Evolutionary conservation across 2,888 invertebrate species (phyloP), one percentile per base, ranked within the genome.

Genomic region (Dascillus cervinus): DNA sequence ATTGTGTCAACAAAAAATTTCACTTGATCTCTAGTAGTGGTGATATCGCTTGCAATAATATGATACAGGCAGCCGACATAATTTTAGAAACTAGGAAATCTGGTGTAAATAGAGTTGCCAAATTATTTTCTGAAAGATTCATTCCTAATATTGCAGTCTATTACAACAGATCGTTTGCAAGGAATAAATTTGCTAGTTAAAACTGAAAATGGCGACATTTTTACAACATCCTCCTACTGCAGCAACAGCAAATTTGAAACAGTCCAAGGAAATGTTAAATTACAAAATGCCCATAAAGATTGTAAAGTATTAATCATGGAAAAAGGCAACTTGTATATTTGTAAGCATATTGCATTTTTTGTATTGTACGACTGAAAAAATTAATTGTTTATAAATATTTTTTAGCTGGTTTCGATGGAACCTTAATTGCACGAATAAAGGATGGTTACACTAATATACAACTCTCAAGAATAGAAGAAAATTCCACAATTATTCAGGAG

Each of bases 371-470:
- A n/a, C n/a, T n/a, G n/a, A n/a, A n/a, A n/a, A n/a, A 14, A 19
- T 15, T 19, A 4, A 11, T 11, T 24, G 22, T 13, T 5, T 13
- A 25, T 26, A n/a, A 31, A 14, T 11, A 13, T 30, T 33, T 29
- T n/a, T 37, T 36, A 65, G 64, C 52, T 38, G 60, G 63, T 22
- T 53, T 64, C 30, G 64, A 65, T 46, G 65, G 65, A 5, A 51
- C 54, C 13, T 36, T 64, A 9, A 46, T 50, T 15, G 50, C 58
- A 2, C 29, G 44, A 5, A 26, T 64, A 26, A 49, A 49, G 28
- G 47, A 52, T 14, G 62, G 60, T 20, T 32, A 45, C 24, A 55
- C 58, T 2, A 54, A 59, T 37, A 53, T 64, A 29, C 58, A 63
- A 30, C 31, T 64, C 3, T 54, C 60, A 2, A 52, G 59, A 34